Conservation (phyloP, 2,113 vertebrate genomes). For the Ptilorrhoa leucosticta region DNA sequence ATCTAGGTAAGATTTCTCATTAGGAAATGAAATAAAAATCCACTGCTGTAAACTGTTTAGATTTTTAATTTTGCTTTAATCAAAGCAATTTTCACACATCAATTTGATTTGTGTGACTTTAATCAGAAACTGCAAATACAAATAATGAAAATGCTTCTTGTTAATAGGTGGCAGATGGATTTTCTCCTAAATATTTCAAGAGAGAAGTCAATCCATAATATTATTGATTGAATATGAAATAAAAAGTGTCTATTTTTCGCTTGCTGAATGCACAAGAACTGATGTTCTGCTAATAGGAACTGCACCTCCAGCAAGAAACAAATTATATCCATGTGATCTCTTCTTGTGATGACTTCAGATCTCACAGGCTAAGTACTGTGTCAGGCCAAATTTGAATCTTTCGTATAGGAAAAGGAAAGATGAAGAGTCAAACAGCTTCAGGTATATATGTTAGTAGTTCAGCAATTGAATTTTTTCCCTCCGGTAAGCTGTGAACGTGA, state of each 20-base stretch:
- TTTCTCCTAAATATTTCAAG: conserved; percentile 51
- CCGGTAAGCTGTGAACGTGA: background rate
- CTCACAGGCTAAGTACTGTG: background rate
- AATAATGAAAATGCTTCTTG: background rate
- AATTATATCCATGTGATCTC: background rate
- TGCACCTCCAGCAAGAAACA: background rate
- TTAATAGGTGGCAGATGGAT: conserved; percentile 4
- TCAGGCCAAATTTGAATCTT: background rate
- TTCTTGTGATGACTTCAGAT: background rate
- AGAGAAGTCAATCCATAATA: conserved; percentile 1
- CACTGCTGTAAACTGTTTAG: background rate
- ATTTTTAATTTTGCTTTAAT: conserved; percentile 36
- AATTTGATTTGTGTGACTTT: conserved; percentile 36
- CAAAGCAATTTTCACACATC: background rate
- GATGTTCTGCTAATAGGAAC: background rate
- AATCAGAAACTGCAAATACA: conserved; percentile 5
- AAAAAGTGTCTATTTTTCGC: background rate
- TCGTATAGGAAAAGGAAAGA: background rate
- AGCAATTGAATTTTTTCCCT: background rate
- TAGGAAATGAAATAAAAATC: conserved; percentile 12
- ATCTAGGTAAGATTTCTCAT: background rate
- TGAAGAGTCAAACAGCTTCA: background rate
- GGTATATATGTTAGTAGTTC: background rate
- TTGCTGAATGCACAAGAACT: background rate
- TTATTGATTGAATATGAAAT: conserved; percentile 19